Base-by-base conservation (phyloP, 2,888 invertebrate species). In the Artemia sp. region DNA sequence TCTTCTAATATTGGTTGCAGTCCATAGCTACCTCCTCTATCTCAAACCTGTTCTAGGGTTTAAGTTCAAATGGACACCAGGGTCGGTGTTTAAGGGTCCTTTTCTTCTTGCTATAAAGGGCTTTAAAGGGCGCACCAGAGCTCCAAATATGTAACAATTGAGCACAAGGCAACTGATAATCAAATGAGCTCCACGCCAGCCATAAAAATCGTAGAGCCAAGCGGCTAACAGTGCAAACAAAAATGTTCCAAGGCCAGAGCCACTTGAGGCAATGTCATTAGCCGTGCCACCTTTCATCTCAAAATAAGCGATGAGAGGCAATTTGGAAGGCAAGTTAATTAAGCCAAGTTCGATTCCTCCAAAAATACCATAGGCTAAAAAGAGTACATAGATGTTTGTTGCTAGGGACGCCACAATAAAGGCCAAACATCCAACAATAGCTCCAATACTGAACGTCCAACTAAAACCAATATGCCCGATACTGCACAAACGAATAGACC, bases 401-500 rank as follows among this genome's bases (percentile, higher is more conserved):
- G 93, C 90, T 78, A 91, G 87, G n/a, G 88, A 88, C 73, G 92
- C 88, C 70, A 92, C 82, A 68, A 88, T 87, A 80, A 96, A 93
- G 19, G 93, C 92, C 3, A 83, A 76, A 64, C 91, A 85, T 38
- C 38, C 38, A 38, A 38, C 6, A 38, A 38, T 77, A 75, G 92
- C 89, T 50, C 97, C 98, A 7, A 88, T 85, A 73, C 97, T 89
- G 77, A 95, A 94, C 11, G 97, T 95, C 8, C 87, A 85, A 51
- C 96, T 85, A 77, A 96, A 95, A 9, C 96, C 97, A 78, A 85
- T 97, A 79, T 91, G 92, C 82, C 97, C 75, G 93, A 92, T 76
- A 97, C 81, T 72, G 95, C 95, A 74, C 96, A 83, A 38, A 6
- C 38, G 6, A 38, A 38, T 8, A 96, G 96, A 77, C 93, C 90